Evolutionary conservation across 2,888 invertebrate species (phyloP).

Genomic region (Bugulina stolonifera): DNA sequence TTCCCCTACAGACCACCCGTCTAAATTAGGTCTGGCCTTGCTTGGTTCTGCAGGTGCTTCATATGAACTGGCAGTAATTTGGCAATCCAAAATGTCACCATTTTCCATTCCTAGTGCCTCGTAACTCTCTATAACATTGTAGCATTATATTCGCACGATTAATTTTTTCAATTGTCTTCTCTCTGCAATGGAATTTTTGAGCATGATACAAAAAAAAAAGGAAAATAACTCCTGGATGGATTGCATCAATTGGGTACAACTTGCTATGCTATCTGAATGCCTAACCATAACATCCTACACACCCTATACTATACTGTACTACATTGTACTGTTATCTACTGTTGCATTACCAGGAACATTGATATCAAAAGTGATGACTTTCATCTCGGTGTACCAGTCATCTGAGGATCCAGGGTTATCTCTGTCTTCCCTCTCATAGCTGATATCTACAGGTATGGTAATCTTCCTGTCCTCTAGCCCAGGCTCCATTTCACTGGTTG

Average conservation of each 20-base stretch:
- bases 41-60: not conserved
- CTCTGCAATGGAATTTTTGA: too few relatives aligned
- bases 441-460: constrained; percentile 6
- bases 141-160: too few relatives aligned
- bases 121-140: too few relatives aligned
- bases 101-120: not conserved
- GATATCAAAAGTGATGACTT: not conserved
- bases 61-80: not conserved
- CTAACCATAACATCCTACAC: too few relatives aligned
- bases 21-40: not conserved
- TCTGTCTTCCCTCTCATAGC: constrained; percentile 2
- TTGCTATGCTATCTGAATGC: too few relatives aligned
- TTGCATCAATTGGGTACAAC: too few relatives aligned
- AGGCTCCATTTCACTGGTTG: not conserved
- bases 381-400: constrained; percentile 19
- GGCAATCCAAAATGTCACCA: not conserved
- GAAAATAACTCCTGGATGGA: too few relatives aligned
- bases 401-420: constrained; percentile 3
- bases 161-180: too few relatives aligned
- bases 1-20: not conserved
- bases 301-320: too few relatives aligned
- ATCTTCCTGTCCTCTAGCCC: not conserved
- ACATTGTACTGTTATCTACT: too few relatives aligned
- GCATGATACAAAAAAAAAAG: too few relatives aligned
- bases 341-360: not conserved